phyloP scores from a whole-genome alignment of 2,797 vertebrate species.

The Falco rusticolus region DNA sequence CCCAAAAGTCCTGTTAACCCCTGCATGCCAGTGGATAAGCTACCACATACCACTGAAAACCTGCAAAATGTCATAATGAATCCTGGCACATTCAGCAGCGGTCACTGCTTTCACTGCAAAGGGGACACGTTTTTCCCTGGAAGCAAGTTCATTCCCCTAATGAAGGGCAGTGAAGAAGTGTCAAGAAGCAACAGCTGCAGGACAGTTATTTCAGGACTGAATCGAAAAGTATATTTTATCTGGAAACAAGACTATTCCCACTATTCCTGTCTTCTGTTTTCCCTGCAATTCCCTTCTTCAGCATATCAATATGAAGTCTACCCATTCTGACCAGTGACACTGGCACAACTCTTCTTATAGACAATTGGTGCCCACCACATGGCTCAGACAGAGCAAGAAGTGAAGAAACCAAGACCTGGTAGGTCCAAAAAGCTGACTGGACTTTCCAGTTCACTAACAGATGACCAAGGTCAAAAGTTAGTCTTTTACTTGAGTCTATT shows the following conservation, averaged over 20 bases:
- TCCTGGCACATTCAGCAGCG: neutral
- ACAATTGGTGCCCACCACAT: neutral
- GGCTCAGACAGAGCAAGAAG: neutral
- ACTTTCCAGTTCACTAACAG: neutral
- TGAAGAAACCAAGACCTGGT: neutral
- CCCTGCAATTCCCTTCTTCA: neutral
- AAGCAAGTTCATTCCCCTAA: neutral
- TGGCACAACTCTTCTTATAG: neutral
- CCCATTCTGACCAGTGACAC: rapidly evolving
- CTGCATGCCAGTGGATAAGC: neutral
- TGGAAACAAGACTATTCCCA: neutral
- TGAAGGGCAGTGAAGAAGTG: neutral
- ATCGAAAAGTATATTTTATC: neutral
- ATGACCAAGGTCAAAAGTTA: neutral
- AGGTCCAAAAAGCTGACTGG: neutral
- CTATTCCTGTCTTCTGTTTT: neutral
- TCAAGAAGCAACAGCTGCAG: neutral
- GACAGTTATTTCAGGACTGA: neutral
- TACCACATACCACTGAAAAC: neutral
- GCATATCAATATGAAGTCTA: neutral
- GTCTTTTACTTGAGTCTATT: neutral
- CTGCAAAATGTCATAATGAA: neutral
- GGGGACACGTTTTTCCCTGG: rapidly evolving
- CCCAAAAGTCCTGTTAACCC: constrained; percentile 45
- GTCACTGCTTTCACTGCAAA: neutral